phyloP scores from a whole-genome alignment of 2,888 invertebrate species.

The Hemaris fuciformis region DNA sequence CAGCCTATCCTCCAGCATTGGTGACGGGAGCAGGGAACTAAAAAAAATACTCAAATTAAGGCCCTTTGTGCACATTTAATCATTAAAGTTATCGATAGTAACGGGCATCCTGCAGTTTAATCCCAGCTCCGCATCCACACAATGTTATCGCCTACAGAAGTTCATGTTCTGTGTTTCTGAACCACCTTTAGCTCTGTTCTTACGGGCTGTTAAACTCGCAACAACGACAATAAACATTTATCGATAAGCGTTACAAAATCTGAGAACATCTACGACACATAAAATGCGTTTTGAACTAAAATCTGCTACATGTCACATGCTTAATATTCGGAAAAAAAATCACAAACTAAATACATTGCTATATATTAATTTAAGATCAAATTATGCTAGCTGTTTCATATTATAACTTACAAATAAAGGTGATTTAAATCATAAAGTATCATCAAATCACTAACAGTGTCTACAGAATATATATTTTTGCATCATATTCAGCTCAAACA shows the following conservation, averaged over 20 bases:
- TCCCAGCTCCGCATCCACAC: neutral
- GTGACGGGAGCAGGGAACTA: conserved; percentile 68
- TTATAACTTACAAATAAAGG: neutral
- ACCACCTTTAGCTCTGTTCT: neutral
- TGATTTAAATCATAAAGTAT: neutral
- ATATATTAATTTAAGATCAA: neutral
- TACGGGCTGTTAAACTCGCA: neutral
- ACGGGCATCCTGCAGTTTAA: neutral
- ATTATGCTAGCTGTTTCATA: conserved; percentile 2
- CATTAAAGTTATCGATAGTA: neutral
- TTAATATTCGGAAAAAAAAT: neutral
- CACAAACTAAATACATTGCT: neutral
- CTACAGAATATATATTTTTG: neutral
- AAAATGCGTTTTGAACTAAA: neutral
- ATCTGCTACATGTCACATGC: neutral
- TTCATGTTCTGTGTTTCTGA: neutral
- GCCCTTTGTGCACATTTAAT: neutral
- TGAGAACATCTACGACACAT: neutral
- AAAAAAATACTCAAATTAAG: conserved; percentile 28
- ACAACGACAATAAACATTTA: neutral
- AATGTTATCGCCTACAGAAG: neutral
- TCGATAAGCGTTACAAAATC: neutral
- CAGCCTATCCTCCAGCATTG: conserved; percentile 58
- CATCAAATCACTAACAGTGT: neutral
- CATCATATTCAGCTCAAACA: neutral